Evolutionary conservation across 2,113 vertebrate genomes (phyloP).

Genomic region (Carassius auratus): DNA sequence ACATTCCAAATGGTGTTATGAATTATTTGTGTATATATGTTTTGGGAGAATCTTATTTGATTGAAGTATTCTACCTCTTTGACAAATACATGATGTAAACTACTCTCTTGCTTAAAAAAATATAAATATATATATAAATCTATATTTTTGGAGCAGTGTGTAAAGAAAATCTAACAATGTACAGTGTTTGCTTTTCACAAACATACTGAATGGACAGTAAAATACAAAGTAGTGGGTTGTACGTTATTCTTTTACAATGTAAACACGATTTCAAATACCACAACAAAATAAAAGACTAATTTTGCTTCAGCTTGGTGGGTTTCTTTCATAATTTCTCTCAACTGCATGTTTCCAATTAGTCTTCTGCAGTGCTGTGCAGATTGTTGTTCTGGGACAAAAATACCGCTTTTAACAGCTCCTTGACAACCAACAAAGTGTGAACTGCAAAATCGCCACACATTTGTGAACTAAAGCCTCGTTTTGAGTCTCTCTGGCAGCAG

Average conservation of each 20-base stretch:
- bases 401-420: neutral
- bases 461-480: neutral
- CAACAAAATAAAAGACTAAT: slow-evolving; percentile 52
- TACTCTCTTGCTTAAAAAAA: slow-evolving; percentile 47
- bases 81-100: slow-evolving; percentile 56
- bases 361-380: neutral
- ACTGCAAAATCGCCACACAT: slow-evolving; percentile 1
- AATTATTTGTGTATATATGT: slow-evolving; percentile 45
- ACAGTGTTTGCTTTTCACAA: slow-evolving; percentile 55
- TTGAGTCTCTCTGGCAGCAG: neutral
- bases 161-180: slow-evolving; percentile 52
- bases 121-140: slow-evolving; percentile 31
- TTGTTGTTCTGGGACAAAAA: neutral
- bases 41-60: slow-evolving; percentile 53
- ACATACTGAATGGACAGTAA: slow-evolving; percentile 31
- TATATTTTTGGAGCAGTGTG: slow-evolving; percentile 57
- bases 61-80: slow-evolving; percentile 65
- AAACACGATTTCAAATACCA: slow-evolving; percentile 42
- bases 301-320: slow-evolving; percentile 37
- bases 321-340: neutral
- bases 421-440: slow-evolving; percentile 10
- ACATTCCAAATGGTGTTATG: slow-evolving; percentile 57
- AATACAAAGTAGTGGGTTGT: slow-evolving; percentile 53
- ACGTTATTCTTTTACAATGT: slow-evolving; percentile 53
- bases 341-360: slow-evolving; percentile 5